Conservation (phyloP, 2,888 invertebrate genomes). For the Agriopis leucophaearia region DNA sequence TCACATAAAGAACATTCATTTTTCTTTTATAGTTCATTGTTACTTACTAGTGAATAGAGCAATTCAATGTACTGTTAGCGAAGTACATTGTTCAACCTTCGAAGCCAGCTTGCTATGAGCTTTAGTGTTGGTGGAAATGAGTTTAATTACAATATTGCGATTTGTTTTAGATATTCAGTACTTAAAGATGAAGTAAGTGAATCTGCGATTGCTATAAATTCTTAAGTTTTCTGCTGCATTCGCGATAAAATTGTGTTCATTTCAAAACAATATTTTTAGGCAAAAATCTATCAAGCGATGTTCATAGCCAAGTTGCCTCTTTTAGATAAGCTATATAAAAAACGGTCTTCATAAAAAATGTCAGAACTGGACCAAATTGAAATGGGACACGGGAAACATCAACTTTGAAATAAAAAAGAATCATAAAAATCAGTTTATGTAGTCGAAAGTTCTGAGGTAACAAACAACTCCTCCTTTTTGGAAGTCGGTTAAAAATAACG, state of each 20-base stretch:
- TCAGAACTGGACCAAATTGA: no score
- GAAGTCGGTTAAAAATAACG: no score
- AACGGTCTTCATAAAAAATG: no score
- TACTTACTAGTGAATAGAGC: background rate
- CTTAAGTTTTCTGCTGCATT: background rate
- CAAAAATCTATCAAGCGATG: no score
- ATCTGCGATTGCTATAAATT: background rate
- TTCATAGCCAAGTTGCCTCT: no score
- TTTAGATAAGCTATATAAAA: no score
- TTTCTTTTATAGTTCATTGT: background rate
- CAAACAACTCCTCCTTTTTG: no score
- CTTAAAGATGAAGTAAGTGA: background rate
- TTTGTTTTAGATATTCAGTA: constrained; percentile 19
- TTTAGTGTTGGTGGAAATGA: constrained; percentile 38
- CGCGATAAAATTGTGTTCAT: background rate
- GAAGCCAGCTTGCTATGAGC: constrained; percentile 50
- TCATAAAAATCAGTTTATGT: no score
- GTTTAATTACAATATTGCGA: constrained; percentile 39
- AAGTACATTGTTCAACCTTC: constrained; percentile 58
- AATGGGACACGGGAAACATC: no score
- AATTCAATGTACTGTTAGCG: constrained; percentile 21
- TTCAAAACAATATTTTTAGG: no score
- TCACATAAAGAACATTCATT: background rate
- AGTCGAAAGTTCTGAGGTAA: no score
- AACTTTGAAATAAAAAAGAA: no score